A percentile compares a stretch with the other conserved stretches of the same genome.
Conservation (phyloP, 2,888 invertebrate genomes). For the Phyllotreta cruciferae region DNA sequence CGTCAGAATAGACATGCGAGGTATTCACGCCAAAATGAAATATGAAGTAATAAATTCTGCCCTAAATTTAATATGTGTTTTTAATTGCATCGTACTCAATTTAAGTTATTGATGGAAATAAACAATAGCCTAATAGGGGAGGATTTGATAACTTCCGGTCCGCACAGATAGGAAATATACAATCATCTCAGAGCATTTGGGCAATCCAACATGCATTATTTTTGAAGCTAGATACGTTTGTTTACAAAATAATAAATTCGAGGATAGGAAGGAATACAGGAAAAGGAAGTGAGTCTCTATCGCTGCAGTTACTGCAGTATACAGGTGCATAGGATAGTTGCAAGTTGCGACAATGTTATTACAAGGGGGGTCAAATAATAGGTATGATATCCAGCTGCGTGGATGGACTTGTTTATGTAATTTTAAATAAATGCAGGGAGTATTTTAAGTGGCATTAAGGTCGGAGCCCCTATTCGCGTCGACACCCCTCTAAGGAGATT, state of each 20-base stretch:
- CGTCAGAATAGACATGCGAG: conserved; percentile 32
- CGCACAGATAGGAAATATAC: too few relatives aligned
- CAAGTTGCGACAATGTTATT: conserved; percentile 32
- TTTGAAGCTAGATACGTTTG: too few relatives aligned
- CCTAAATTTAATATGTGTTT: conserved; percentile 50
- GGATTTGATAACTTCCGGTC: conserved; percentile 30
- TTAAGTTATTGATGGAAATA: conserved; percentile 45
- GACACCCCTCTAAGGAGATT: conserved; percentile 37
- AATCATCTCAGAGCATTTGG: not conserved
- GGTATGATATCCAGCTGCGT: conserved; percentile 39
- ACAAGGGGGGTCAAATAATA: conserved; percentile 31
- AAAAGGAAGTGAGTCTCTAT: conserved; percentile 10
- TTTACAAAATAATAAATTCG: not conserved
- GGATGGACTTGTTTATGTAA: conserved; percentile 34
- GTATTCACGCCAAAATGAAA: conserved; percentile 33
- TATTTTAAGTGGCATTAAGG: conserved; percentile 36
- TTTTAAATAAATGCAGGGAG: conserved; percentile 36
- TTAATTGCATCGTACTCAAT: conserved; percentile 52
- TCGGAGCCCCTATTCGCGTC: conserved; percentile 23
- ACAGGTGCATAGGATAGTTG: conserved; percentile 31
- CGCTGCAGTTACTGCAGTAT: not conserved
- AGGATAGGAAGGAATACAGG: not conserved
- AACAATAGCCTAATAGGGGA: conserved; percentile 39
- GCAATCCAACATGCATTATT: too few relatives aligned
- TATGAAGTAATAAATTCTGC: conserved; percentile 36